Percentiles rank a stretch among this genome's conserved stretches.
These are phyloP conservation scores for Geococcyx californianus DNA, from an alignment of 2,113 vertebrate species.

Conservation along the genomic window DNA sequence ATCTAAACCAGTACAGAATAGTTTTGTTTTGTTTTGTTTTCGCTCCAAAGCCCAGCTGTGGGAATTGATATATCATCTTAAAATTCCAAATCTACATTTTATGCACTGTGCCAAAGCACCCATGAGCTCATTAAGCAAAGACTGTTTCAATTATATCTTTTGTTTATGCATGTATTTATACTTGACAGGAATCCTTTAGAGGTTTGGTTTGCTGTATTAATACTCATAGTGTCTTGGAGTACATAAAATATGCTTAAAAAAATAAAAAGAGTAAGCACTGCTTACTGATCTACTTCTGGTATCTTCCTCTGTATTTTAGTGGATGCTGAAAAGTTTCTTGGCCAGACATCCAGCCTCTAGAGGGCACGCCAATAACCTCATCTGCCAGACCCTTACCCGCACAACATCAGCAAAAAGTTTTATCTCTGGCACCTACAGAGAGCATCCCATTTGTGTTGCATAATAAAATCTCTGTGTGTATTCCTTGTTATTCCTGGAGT, in stretches of 20 bases:
- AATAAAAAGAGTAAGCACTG: background rate
- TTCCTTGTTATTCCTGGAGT: background rate
- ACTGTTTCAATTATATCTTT: conserved; percentile 45
- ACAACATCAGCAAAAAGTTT: background rate
- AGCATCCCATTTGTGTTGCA: background rate
- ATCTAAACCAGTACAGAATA: background rate
- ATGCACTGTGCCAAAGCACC: conserved; percentile 4
- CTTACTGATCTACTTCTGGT: background rate
- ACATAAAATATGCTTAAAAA: background rate
- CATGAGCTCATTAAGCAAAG: conserved; percentile 45
- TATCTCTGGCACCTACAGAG: background rate
- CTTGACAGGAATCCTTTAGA: conserved; percentile 50
- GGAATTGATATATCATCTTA: conserved; percentile 7
- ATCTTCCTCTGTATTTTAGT: background rate
- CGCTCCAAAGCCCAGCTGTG: background rate
- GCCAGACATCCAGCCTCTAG: conserved; percentile 16
- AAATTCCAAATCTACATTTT: conserved; percentile 46
- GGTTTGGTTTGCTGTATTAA: conserved; percentile 33
- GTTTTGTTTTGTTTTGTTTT: background rate
- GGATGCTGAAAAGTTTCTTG: background rate
- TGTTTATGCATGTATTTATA: conserved; percentile 56
- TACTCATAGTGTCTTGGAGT: conserved; percentile 6
- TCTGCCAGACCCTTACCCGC: background rate
- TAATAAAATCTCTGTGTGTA: background rate
- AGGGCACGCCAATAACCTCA: background rate